A percentile compares a stretch with the other conserved stretches of the same genome.
These are phyloP conservation scores for Chironex yamaguchii DNA, from an alignment of 30 jellyfish, hydroid and myxozoan genomes.

Conservation along the genomic window DNA sequence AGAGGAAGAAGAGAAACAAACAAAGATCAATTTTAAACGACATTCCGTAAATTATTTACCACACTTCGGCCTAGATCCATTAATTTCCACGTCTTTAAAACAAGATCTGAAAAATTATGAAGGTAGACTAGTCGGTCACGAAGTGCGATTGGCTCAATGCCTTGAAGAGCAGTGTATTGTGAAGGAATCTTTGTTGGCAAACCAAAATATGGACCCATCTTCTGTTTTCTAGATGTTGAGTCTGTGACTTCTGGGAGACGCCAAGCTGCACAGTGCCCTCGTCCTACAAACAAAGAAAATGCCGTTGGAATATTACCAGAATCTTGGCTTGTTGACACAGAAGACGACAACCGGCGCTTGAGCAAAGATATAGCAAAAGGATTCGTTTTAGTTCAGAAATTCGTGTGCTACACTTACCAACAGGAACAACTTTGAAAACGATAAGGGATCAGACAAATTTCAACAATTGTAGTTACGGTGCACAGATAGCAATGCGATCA, in stretches of 20 bases:
- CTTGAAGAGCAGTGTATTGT: conserved; percentile 59
- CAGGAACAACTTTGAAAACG: no score
- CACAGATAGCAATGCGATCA: no score
- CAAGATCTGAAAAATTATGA: conserved; percentile 72
- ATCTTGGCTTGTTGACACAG: no score
- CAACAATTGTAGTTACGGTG: no score
- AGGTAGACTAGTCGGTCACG: conserved; percentile 72
- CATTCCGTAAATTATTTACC: no score
- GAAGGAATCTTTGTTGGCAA: conserved; percentile 81
- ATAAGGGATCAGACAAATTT: no score
- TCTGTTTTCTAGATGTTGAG: conserved; percentile 13
- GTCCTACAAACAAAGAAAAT: conserved; percentile 49
- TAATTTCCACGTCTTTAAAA: conserved; percentile 75
- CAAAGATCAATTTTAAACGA: no score
- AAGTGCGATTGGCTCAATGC: conserved; percentile 30
- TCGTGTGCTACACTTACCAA: no score
- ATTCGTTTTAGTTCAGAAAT: no score
- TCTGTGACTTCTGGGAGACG: conserved; percentile 51
- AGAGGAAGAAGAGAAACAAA: no score
- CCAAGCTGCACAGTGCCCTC: conserved; percentile 95
- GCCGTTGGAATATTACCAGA: not conserved
- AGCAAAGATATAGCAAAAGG: no score
- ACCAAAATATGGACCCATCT: conserved; percentile 54
- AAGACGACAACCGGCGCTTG: no score
- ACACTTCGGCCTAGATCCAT: conserved; percentile 34